Evolutionary conservation across 2,797 vertebrate genomes (phyloP), one percentile per base, ranked within the genome.

Genomic region (Ptychobarbus kaznakovi): DNA sequence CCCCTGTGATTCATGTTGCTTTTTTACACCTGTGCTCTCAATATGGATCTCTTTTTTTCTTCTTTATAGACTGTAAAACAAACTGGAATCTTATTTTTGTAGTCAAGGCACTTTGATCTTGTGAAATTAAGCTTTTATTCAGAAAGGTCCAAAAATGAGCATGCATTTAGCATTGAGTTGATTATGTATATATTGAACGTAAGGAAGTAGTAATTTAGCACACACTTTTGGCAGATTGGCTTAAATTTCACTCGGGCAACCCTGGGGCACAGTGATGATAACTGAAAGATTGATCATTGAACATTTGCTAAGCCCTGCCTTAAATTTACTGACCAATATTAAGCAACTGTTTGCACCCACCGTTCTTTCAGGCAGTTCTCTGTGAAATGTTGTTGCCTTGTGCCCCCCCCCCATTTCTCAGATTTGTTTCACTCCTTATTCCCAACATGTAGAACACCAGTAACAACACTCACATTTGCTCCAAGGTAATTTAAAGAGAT

Each of bases 11-110:
- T 40, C 2, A 15, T 40, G 22, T 15, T 3, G 22, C 51, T n/a
- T 40, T 38, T 76, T 76, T 83, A 28, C 58, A 53, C 72, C 32
- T 76, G 58, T 40, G 72, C 72, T 76, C 32, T 75, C 61, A 72
- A 28, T 25, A 18, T 74, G 12, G 25, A 8, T 75, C 0, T 74
- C n/a, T 56, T 76, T n/a, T 82, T 44, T 73, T 61, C 22, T 38
- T 44, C 16, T 25, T 44, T 61, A 32, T 25, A 38, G 70, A 63
- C 25, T 74, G 20, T 49, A 63, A 38, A 12, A 73, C 18, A 28
- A 56, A 63, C 4, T 11, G 20, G 5, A 82, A 82, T n/a, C 4
- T 6, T 15, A 74, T 73, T 73, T 58, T 32, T 40, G 6, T 61
- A 78, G n/a, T 63, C 70, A 46, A 12, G 25, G 6, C 11, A 22